These are phyloP conservation scores for Euphydryas editha DNA, from an alignment of 2,888 invertebrate genomes.

Conservation along the genomic window DNA sequence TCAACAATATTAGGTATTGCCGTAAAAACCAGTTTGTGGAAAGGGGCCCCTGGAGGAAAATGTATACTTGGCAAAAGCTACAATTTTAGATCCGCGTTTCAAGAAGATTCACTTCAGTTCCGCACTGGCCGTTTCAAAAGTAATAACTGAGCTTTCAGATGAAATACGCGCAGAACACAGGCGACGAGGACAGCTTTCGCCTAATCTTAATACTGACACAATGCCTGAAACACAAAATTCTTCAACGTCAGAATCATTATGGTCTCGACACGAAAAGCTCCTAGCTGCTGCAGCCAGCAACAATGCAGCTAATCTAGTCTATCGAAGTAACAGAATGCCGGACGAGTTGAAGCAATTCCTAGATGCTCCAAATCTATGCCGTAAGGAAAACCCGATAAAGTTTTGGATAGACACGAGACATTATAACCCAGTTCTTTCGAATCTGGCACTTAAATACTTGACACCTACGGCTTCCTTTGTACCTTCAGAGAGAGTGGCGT, in stretches of 20 bases:
- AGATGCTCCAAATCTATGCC: too few relatives aligned
- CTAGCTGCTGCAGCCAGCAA: conserved; percentile 6
- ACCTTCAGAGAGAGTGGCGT: too few relatives aligned
- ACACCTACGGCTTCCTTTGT: too few relatives aligned
- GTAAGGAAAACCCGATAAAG: too few relatives aligned
- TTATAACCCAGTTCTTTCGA: too few relatives aligned
- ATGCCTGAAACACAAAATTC: conserved; percentile 20
- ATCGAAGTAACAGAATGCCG: too few relatives aligned
- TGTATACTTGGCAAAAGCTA: not conserved
- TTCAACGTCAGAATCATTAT: conserved; percentile 29
- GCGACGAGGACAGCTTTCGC: not conserved
- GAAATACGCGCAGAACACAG: not conserved
- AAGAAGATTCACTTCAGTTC: conserved; percentile 45
- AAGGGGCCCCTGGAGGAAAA: conserved; percentile 2
- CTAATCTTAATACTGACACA: conserved; percentile 14
- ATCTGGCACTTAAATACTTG: too few relatives aligned
- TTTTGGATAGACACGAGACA: too few relatives aligned
- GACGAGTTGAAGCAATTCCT: too few relatives aligned
- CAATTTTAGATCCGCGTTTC: conserved; percentile 43
- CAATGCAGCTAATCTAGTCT: conserved; percentile 8
- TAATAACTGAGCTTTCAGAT: not conserved
- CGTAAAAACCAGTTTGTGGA: conserved; percentile 39
- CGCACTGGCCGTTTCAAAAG: conserved; percentile 39
- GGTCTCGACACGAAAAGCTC: conserved; percentile 22
- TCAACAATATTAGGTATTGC: conserved; percentile 40